Conservation (phyloP, 2,888 invertebrate species). For the Tinea semifulvella region DNA sequence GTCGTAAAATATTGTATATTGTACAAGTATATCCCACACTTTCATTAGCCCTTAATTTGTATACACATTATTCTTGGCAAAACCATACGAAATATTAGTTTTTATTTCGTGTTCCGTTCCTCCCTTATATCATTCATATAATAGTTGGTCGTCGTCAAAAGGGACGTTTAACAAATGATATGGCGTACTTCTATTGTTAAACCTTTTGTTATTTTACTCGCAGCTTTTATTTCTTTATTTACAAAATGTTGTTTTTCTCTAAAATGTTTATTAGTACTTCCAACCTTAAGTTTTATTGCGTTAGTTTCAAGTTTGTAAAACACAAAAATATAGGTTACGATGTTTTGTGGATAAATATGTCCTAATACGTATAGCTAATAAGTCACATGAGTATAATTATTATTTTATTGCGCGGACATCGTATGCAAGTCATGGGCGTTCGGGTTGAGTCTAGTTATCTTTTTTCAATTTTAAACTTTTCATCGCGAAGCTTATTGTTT, state of each 20-base stretch:
- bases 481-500: constrained; percentile 3
- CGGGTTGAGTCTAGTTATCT: constrained; percentile 44
- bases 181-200: constrained; percentile 59
- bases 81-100: constrained; percentile 35
- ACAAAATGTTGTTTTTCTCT: constrained; percentile 27
- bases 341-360: constrained; percentile 26
- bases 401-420: constrained; percentile 56
- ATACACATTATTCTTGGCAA: constrained; percentile 14
- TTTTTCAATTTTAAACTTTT: constrained; percentile 26
- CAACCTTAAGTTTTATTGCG: constrained; percentile 21
- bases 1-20: too few relatives aligned
- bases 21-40: too few relatives aligned
- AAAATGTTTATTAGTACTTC: constrained; percentile 21
- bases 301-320: constrained; percentile 18
- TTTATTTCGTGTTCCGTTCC: constrained; percentile 30
- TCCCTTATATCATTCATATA: constrained; percentile 57
- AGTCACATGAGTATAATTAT: constrained; percentile 65
- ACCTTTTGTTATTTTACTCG: constrained; percentile 56
- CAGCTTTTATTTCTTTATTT: constrained; percentile 29
- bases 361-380: constrained; percentile 50
- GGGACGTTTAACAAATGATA: constrained; percentile 67
- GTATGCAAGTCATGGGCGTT: constrained; percentile 52
- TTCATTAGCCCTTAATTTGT: too few relatives aligned
- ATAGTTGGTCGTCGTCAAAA: constrained; percentile 58
- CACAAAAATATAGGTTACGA: constrained; percentile 26